Evolutionary conservation across 2,113 vertebrate genomes (phyloP).

Genomic region (Arothron firmamentum): DNA sequence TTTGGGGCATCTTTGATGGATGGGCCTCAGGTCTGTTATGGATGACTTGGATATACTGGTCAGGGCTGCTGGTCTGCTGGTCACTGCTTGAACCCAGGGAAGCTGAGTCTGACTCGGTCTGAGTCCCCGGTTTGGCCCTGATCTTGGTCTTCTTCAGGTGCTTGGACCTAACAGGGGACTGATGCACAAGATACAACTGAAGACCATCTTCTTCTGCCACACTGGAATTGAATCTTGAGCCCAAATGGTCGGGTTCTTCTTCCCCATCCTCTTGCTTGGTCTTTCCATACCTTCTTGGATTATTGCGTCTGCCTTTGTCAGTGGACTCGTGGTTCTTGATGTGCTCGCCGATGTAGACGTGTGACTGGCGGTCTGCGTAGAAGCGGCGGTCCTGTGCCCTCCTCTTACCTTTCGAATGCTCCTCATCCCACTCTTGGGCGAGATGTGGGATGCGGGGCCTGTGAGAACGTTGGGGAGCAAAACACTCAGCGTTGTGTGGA

Average conservation of each 20-base stretch:
- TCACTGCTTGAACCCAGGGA: conserved; percentile 89
- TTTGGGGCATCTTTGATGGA: conserved; percentile 72
- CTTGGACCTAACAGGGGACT: conserved; percentile 37
- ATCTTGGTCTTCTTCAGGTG: conserved; percentile 74
- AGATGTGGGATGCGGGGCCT: conserved; percentile 52
- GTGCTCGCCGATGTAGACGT: conserved; percentile 78
- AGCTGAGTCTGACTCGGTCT: conserved; percentile 85
- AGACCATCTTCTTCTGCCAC: conserved; percentile 58
- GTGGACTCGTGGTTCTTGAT: conserved; percentile 58
- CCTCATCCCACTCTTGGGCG: conserved; percentile 78
- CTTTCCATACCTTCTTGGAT: conserved; percentile 49
- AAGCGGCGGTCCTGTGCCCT: conserved; percentile 73
- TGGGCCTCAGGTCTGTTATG: conserved; percentile 77
- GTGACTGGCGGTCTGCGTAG: conserved; percentile 78
- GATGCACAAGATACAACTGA: conserved; percentile 31
- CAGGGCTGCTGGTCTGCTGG: conserved; percentile 84
- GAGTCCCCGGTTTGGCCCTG: conserved; percentile 71
- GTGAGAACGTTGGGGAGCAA: conserved; percentile 57
- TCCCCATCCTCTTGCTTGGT: conserved; percentile 62
- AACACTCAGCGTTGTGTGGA: conserved; percentile 75
- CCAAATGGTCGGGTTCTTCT: conserved; percentile 42
- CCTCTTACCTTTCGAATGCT: conserved; percentile 37
- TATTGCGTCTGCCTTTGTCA: conserved; percentile 53
- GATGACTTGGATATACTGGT: conserved; percentile 86
- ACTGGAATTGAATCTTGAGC: conserved; percentile 45